phyloP scores from a whole-genome alignment of 2,888 invertebrate species.

The Hanleya hanleyi region DNA sequence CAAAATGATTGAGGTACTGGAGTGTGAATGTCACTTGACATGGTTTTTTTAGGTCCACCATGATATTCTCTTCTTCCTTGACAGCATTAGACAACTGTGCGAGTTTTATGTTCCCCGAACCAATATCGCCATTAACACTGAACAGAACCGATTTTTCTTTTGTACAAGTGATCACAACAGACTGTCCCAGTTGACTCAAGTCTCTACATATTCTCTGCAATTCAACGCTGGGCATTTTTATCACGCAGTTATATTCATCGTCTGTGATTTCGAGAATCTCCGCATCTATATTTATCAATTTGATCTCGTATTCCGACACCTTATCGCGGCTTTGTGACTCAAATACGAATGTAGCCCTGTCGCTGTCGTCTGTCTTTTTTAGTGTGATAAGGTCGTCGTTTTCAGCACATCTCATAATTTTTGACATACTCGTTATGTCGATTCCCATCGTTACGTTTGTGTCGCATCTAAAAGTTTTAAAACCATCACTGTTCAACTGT shows the following conservation, averaged over 20 bases:
- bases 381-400: slow-evolving; percentile 98
- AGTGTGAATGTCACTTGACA: slow-evolving; percentile 95
- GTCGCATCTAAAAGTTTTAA: slow-evolving; percentile 98
- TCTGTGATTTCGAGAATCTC: slow-evolving; percentile 99
- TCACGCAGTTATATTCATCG: slow-evolving; percentile 97
- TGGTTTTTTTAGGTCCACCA: slow-evolving; percentile 98
- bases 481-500: slow-evolving; percentile 93
- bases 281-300: slow-evolving; percentile 98
- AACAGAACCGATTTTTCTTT: slow-evolving; percentile 95
- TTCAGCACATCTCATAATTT: slow-evolving; percentile 95
- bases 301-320: slow-evolving; percentile 98
- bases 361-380: slow-evolving; percentile 96
- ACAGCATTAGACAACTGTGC: slow-evolving; percentile 94
- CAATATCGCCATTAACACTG: slow-evolving; percentile 95
- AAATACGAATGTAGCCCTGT: slow-evolving; percentile 96
- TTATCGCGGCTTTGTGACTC: slow-evolving; percentile 96
- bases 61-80: slow-evolving; percentile 95
- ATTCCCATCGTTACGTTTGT: slow-evolving; percentile 98
- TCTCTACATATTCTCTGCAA: slow-evolving; percentile 98
- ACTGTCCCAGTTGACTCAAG: slow-evolving; percentile 98
- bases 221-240: slow-evolving; percentile 95
- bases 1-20: slow-evolving; percentile 97
- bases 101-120: slow-evolving; percentile 86
- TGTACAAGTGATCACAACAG: slow-evolving; percentile 95
- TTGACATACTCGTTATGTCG: slow-evolving; percentile 95